phyloP scores from a whole-genome alignment of 2,113 vertebrate species.

The Alouatta palliata region DNA sequence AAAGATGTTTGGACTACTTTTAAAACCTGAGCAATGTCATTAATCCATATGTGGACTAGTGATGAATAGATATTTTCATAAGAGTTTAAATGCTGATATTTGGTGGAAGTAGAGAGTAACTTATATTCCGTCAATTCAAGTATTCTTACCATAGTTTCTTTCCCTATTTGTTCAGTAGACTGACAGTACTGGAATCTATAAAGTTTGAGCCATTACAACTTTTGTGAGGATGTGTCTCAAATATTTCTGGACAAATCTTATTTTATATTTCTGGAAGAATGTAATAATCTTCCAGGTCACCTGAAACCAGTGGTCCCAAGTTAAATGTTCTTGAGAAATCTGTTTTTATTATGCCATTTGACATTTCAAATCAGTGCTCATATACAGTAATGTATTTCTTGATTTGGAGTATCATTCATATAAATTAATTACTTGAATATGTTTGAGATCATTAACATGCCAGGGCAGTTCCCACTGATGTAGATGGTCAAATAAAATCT shows the following conservation, averaged over 20 bases:
- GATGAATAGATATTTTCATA: constrained; percentile 74
- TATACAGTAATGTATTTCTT: background rate
- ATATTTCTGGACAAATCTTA: constrained; percentile 72
- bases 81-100: constrained; percentile 77
- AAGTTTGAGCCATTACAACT: constrained; percentile 73
- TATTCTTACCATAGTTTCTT: constrained; percentile 53
- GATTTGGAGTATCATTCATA: constrained; percentile 52
- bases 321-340: constrained; percentile 53
- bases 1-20: constrained; percentile 64
- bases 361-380: constrained; percentile 51
- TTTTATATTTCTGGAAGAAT: constrained; percentile 76
- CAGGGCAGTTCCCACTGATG: constrained; percentile 45
- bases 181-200: constrained; percentile 75
- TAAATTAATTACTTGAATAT: constrained; percentile 52
- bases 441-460: constrained; percentile 55
- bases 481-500: constrained; percentile 54
- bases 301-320: constrained; percentile 35
- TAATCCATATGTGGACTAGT: constrained; percentile 76
- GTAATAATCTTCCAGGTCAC: constrained; percentile 61
- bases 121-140: constrained; percentile 28
- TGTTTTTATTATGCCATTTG: constrained; percentile 35
- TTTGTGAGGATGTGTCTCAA: constrained; percentile 75
- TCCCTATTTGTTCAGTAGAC: constrained; percentile 59
- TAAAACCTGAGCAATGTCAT: constrained; percentile 74
- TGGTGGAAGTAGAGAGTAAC: constrained; percentile 69